A percentile compares a stretch with the other conserved stretches of the same genome.
Evolutionary conservation across 2,888 invertebrate genomes (phyloP).

Genomic region (Eudemis profundana): DNA sequence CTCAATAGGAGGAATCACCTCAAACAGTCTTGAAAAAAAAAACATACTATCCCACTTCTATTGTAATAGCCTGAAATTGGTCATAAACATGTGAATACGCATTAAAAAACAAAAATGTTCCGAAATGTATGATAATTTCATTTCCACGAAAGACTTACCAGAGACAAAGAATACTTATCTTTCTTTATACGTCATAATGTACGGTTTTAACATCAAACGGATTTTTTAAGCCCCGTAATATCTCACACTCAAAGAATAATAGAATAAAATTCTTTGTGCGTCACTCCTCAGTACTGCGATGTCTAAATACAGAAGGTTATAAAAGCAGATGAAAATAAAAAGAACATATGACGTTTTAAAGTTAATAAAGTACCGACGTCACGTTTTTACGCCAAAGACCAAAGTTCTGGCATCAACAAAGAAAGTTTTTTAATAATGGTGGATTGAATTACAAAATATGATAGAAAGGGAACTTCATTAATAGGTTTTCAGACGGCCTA

Average conservation of each 20-base stretch:
- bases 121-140: too few relatives aligned
- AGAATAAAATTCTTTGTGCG: conserved; percentile 23
- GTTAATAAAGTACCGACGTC: not conserved
- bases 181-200: conserved; percentile 22
- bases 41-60: too few relatives aligned
- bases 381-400: conserved; percentile 15
- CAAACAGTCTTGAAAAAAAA: too few relatives aligned
- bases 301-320: not conserved
- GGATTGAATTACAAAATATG: conserved; percentile 27
- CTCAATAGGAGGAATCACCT: too few relatives aligned
- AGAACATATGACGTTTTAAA: not conserved
- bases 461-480: conserved; percentile 25
- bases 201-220: conserved; percentile 33
- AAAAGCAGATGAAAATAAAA: too few relatives aligned
- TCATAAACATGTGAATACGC: too few relatives aligned
- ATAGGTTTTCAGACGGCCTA: not conserved
- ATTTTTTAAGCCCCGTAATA: conserved; percentile 22
- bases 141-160: conserved; percentile 11
- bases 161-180: conserved; percentile 19
- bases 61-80: too few relatives aligned
- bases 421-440: conserved; percentile 39
- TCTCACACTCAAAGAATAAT: conserved; percentile 18
- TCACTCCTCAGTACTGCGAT: not conserved
- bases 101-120: too few relatives aligned
- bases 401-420: conserved; percentile 16